Base-by-base conservation (phyloP, 1,140 invertebrate species). In the Venustaconcha ellipsiformis region DNA sequence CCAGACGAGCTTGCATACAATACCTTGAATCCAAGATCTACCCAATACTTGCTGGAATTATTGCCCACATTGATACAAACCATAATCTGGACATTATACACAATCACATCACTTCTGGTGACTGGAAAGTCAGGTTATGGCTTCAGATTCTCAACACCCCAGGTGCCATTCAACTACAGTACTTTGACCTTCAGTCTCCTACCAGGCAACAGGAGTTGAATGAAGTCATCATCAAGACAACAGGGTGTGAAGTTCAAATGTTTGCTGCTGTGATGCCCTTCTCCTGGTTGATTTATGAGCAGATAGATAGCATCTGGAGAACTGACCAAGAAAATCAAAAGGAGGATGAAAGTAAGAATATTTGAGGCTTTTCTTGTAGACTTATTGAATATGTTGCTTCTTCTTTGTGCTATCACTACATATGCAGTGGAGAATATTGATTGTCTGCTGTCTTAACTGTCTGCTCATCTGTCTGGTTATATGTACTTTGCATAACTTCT, bases 51-150 rank as follows among this genome's bases (percentile, higher is more conserved):
- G 84, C 85, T 65, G 79, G 73, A 14, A 75, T 84, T 15, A 74
- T 85, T 23, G 80, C 85, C 14, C 79, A 70, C 66, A 62, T 82
- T 11, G 85, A 86, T 67, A 84, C 79, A 6, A 83, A 85, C 68
- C 13, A 57, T 15, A 85, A 85, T 70, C 73, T 86, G 26, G 79
- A 85, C 26, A 55, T 86, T n/a, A 63, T 84, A 14, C 26, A 63
- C 12, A 18, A 64, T 62, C 66, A 69, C 37, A 55, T 48, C 37
- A 48, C 37, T 23, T 23, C 58, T 58, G 14, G 72, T 70, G 62
- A 67, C 68, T 56, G 65, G 69, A 69, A 78, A 74, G 20, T 14
- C 14, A 15, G 64, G 56, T 17, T 69, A 18, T 57, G 70, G 70
- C 15, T 63, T 13, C n/a, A 14, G 20, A 18, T 66, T 59, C 64